phyloP scores from a whole-genome alignment of 2,113 vertebrate species.

The Cygnus buccinator region DNA sequence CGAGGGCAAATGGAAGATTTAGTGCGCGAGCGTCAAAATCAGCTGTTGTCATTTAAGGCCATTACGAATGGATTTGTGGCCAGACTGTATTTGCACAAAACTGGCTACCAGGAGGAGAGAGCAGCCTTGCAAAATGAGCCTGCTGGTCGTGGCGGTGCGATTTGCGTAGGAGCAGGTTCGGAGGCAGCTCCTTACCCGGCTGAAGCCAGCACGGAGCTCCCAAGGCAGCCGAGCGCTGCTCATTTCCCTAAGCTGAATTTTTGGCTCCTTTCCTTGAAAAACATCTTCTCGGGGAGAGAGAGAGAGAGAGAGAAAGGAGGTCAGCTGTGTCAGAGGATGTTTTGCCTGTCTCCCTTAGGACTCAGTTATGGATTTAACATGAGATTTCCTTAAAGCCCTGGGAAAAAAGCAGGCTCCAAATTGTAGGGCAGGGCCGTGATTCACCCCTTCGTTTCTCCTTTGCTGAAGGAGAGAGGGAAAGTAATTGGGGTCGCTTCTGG shows the following conservation, averaged over 20 bases:
- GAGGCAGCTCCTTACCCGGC: background rate
- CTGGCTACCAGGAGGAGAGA: background rate
- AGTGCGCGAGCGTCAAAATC: conserved; percentile 12
- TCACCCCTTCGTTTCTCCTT: background rate
- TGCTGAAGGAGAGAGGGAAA: background rate
- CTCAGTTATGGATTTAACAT: conserved; percentile 54
- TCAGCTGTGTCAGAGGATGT: conserved; percentile 64
- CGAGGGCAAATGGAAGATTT: conserved; percentile 8
- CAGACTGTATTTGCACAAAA: background rate
- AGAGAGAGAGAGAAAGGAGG: conserved; percentile 19
- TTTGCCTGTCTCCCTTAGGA: conserved; percentile 62
- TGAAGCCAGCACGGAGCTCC: background rate
- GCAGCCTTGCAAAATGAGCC: background rate
- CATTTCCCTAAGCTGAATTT: conserved; percentile 9
- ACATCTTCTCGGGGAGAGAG: background rate
- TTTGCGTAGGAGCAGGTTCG: conserved; percentile 30
- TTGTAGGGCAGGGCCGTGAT: conserved; percentile 57
- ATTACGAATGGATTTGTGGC: conserved; percentile 55
- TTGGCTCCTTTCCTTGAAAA: conserved; percentile 64
- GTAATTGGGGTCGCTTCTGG: background rate
- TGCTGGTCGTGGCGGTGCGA: background rate
- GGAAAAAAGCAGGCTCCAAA: conserved; percentile 54
- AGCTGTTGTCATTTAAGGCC: conserved; percentile 25
- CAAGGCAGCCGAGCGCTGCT: background rate
- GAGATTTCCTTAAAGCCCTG: conserved; percentile 63